Evolutionary conservation across 1,140 invertebrate genomes (phyloP).

Genomic region (Scylla paramamosain): DNA sequence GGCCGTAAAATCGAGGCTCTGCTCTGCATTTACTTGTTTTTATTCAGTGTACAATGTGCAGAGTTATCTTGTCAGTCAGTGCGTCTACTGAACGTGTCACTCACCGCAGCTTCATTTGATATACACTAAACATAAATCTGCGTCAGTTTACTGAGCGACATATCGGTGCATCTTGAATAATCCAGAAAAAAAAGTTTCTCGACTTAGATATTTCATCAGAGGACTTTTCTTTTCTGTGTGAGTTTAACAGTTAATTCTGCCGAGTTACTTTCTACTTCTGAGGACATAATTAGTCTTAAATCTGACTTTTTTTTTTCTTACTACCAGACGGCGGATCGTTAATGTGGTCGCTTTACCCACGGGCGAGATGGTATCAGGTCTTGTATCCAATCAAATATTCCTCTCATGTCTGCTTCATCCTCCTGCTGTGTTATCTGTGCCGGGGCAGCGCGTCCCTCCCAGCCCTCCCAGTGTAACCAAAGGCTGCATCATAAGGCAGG

Average conservation of each 20-base stretch:
- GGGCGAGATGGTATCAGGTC: background rate
- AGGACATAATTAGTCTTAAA: background rate
- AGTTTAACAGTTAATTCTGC: background rate
- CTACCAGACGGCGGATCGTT: background rate
- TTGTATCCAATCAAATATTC: slow-evolving; percentile 24
- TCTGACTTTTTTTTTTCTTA: background rate
- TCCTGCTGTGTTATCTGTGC: background rate
- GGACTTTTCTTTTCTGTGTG: background rate
- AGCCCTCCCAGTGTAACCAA: background rate
- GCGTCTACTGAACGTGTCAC: no score
- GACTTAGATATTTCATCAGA: background rate
- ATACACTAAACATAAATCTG: background rate
- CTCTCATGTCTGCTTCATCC: background rate
- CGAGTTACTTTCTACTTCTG: background rate
- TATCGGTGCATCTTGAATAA: no score
- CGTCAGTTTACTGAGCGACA: background rate
- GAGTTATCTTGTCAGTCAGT: no score
- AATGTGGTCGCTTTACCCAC: background rate
- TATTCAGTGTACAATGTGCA: background rate
- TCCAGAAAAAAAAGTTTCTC: no score
- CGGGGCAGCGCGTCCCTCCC: background rate
- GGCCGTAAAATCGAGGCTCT: no score
- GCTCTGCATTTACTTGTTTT: background rate
- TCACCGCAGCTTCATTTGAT: background rate
- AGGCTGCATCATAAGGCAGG: background rate